Conservation (phyloP, 2,797 vertebrate genomes). For the Mormyrus hasselquistii region DNA sequence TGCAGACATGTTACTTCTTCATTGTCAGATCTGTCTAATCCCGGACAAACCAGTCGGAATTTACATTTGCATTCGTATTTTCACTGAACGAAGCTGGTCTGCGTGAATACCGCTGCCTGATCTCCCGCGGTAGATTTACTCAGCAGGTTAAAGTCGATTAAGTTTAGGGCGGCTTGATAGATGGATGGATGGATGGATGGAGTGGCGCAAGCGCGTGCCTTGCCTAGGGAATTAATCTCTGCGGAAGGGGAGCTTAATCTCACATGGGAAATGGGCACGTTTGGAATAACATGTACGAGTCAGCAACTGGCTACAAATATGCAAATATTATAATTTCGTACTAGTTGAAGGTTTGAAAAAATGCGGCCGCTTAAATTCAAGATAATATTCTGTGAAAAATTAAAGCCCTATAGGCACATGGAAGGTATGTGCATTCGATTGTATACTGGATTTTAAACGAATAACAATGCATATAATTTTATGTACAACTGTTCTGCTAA, state of each 20-base stretch:
- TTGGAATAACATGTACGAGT: conserved; percentile 42
- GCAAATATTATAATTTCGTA: conserved; percentile 1
- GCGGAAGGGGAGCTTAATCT: conserved; percentile 60
- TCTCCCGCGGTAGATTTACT: conserved; percentile 7
- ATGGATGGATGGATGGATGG: conserved; percentile 57
- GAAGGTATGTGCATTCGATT: conserved; percentile 22
- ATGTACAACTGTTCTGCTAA: not conserved
- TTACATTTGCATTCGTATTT: not conserved
- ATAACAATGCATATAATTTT: not conserved
- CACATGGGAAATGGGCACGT: conserved; percentile 48
- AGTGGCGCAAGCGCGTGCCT: conserved; percentile 65
- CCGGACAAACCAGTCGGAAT: not conserved
- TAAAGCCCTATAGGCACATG: conserved; percentile 31
- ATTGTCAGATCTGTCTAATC: not conserved
- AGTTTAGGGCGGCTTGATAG: conserved; percentile 55
- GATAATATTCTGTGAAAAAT: conserved; percentile 27
- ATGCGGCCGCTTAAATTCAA: conserved; percentile 23
- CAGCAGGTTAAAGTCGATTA: conserved; percentile 43
- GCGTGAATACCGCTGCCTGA: not conserved
- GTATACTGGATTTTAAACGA: not conserved
- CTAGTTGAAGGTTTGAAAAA: conserved; percentile 11
- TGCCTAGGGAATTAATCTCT: conserved; percentile 61
- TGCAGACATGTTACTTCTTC: not conserved
- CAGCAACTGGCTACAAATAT: conserved; percentile 35
- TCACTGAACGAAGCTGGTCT: not conserved